phyloP scores from a whole-genome alignment of 1,140 invertebrate species.

The Phocides pigmalion region DNA sequence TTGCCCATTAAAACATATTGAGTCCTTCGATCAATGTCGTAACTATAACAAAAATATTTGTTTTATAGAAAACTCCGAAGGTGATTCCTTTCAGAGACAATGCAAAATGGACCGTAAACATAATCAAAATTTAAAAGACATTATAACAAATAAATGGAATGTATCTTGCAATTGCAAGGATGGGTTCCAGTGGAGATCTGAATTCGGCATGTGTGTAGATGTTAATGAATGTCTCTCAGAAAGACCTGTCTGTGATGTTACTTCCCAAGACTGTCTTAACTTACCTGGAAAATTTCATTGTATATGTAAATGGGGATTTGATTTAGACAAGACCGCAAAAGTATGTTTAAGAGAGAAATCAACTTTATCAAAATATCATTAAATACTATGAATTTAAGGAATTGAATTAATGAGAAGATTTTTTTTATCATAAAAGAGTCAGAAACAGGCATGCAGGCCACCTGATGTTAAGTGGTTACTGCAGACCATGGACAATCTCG shows the following conservation, averaged over 20 bases:
- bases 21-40: slow-evolving; percentile 41
- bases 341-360: slow-evolving; percentile 42
- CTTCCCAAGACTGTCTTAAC: slow-evolving; percentile 84
- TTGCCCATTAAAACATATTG: slow-evolving; percentile 83
- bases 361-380: neutral
- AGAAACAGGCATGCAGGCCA: no score
- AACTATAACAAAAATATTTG: slow-evolving; percentile 40
- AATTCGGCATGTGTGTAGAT: slow-evolving; percentile 86
- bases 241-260: slow-evolving; percentile 73
- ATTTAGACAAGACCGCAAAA: slow-evolving; percentile 52
- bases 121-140: slow-evolving; percentile 83
- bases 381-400: no score
- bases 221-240: slow-evolving; percentile 85
- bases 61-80: slow-evolving; percentile 36
- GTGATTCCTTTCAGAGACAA: slow-evolving; percentile 10
- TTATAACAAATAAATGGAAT: slow-evolving; percentile 85
- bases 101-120: slow-evolving; percentile 77
- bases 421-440: no score
- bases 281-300: slow-evolving; percentile 82
- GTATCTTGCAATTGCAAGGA: slow-evolving; percentile 83
- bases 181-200: slow-evolving; percentile 85
- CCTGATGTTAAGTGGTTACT: no score
- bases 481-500: no score
- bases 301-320: slow-evolving; percentile 79
- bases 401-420: no score